These are phyloP conservation scores for Neolamprologus longior DNA, from an alignment of 2,113 vertebrate species.

Conservation along the genomic window DNA sequence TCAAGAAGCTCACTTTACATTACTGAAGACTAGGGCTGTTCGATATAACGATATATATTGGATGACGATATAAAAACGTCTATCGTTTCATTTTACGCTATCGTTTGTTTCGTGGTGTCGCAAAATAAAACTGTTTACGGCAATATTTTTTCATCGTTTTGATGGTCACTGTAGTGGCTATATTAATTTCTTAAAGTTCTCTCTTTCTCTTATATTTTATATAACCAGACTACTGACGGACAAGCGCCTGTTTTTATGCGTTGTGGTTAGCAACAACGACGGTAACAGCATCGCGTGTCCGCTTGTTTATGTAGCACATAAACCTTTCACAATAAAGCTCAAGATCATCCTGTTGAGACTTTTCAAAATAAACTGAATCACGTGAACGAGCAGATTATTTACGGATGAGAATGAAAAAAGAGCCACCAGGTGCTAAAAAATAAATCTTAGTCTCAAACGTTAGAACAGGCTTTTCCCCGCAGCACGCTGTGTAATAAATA, in stretches of 20 bases:
- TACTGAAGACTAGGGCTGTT: neutral
- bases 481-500: no score
- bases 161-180: neutral
- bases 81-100: neutral
- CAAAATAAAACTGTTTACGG: neutral
- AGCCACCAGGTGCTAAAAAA: no score
- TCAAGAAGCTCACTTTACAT: neutral
- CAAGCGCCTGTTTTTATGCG: rapidly evolving
- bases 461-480: no score
- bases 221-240: rapidly evolving
- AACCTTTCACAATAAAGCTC: neutral
- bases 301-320: neutral
- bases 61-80: neutral
- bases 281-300: neutral
- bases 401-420: no score
- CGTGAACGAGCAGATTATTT: no score
- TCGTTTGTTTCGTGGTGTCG: neutral
- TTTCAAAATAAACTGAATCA: no score
- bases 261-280: rapidly evolving
- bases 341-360: no score
- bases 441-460: no score
- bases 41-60: neutral
- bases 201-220: neutral
- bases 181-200: neutral
- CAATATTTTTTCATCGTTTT: neutral